Conservation (phyloP, 2,113 vertebrate species). For the Cyprinodon brontotheroides region DNA sequence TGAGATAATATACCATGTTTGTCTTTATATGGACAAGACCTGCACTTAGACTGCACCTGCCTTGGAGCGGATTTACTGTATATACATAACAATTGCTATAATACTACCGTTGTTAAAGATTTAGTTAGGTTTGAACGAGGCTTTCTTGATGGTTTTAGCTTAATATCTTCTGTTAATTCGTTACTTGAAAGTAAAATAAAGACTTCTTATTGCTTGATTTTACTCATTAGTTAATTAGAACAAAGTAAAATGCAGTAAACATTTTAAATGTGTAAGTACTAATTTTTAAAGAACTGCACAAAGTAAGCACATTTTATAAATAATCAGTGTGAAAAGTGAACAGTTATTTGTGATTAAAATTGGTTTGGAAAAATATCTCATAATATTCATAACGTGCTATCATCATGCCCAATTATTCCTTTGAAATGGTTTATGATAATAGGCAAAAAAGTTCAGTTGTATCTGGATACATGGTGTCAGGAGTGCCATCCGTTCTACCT, state of each 20-base stretch:
- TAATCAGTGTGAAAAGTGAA: background rate
- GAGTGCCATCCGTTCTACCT: conserved; percentile 84
- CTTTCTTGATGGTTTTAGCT: background rate
- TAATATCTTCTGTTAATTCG: background rate
- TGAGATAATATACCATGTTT: too few relatives aligned
- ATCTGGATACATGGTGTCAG: conserved; percentile 76
- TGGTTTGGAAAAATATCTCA: conserved; percentile 4
- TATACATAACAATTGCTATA: too few relatives aligned
- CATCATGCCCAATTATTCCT: conserved; percentile 52
- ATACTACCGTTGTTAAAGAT: background rate
- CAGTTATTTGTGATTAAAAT: background rate
- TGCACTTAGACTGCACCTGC: too few relatives aligned
- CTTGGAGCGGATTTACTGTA: background rate
- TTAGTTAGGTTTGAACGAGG: background rate
- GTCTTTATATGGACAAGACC: too few relatives aligned
- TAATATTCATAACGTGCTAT: conserved; percentile 51
- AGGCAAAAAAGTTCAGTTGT: conserved; percentile 72
- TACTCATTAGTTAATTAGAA: background rate
- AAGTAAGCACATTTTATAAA: background rate
- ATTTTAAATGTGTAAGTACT: background rate
- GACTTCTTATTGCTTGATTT: background rate
- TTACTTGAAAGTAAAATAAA: background rate
- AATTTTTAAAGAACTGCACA: background rate
- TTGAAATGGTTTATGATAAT: conserved; percentile 48
- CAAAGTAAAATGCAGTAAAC: background rate